Base-by-base conservation (phyloP, 2,797 vertebrate genomes). In the Pterois miles region DNA sequence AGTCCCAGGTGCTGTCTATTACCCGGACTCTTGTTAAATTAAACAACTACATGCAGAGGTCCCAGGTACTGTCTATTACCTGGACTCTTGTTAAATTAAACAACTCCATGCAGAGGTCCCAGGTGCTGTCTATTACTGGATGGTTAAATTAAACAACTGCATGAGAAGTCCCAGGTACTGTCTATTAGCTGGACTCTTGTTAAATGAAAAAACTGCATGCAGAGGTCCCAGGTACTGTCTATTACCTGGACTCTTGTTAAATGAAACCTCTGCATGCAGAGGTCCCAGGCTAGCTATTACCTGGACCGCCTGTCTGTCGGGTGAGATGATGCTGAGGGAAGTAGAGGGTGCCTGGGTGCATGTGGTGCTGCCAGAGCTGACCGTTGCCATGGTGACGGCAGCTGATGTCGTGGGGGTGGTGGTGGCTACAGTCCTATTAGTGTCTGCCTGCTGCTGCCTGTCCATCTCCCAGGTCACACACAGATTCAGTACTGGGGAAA, bases 291-390 rank as follows among this genome's bases (percentile, higher is more conserved):
- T 23, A 64, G 68, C 65, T 85, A 36, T 88, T 96, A 98, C 97
- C 96, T 98, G 97, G 12, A 97, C 96, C 0, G 97, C 96, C 83
- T 97, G 97, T 72, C 96, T 94, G 88, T 98, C 97, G 1, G 96
- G 91, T 3, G 96, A 94, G 76, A 95, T 88, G 7, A 96, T 96
- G 88, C 96, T 96, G 64, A 97, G 94, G 2, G 97, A 96, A 31
- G 96, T 93, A 74, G 96, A 94, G 0, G 96, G 96, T 0, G 95
- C 93, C 68, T 94, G 95, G 43, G 94, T 83, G 85, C 95, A 94
- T 25, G 94, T 93, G 0, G 94, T 89, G 74, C 94, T 88, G 82
- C 94, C 90, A 71, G 96, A 93, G 0, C 94, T 89, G 78, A 57
- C 93, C 92, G 90, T 94, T 96, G 77, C 89, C 90, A 90, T 94